Base-by-base conservation (phyloP, 2,113 vertebrate species). In the Pleuronectes platessa region DNA sequence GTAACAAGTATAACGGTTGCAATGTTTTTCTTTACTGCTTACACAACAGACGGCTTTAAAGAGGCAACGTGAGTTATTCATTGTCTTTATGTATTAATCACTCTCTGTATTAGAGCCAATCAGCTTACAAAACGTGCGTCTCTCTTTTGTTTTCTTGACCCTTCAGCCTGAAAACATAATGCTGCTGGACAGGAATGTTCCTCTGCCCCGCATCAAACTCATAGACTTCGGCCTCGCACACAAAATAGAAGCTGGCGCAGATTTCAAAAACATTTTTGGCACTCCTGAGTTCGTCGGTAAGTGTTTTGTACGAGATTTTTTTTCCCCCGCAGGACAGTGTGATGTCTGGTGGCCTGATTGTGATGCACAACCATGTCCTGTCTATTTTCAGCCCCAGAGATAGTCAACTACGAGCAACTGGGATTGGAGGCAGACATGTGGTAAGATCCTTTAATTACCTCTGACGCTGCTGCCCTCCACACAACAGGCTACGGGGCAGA, bases 201-300 rank as follows among this genome's bases (percentile, higher is more conserved):
- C 93, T 68, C 78, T 96, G 63, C 97, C 98, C 0, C 96, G 96
- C 71, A 99, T 99, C 86, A 99, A 99, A 81, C 78, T 99, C 83
- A 99, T 99, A 82, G 98, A 99, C 84, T 99, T 99, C 23, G 97
- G 98, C 63, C 93, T 99, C 81, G 97, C 98, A 54, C 97, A 97
- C 68, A 96, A 96, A 93, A 96, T 99, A 78, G 95, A 98, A 93
- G 96, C 96, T 10, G 97, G 97, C 56, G 95, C 95, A 0, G 97
- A 99, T 66, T 99, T 99, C 88, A 99, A 98, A 94, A 96, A 98
- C 74, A 98, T 99, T 89, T 99, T 98, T 92, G 98, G 98, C 55
- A 99, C 98, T 0, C 97, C 98, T 0, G 98, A 99, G 91, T 99
- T 99, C 82, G 97, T 99, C 55, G 97, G 98, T 98, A 85, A 95